Percentiles rank a stretch among this genome's conserved stretches.
phyloP scores from a whole-genome alignment of 2,888 invertebrate species.

The Metopia argyrocephala region DNA sequence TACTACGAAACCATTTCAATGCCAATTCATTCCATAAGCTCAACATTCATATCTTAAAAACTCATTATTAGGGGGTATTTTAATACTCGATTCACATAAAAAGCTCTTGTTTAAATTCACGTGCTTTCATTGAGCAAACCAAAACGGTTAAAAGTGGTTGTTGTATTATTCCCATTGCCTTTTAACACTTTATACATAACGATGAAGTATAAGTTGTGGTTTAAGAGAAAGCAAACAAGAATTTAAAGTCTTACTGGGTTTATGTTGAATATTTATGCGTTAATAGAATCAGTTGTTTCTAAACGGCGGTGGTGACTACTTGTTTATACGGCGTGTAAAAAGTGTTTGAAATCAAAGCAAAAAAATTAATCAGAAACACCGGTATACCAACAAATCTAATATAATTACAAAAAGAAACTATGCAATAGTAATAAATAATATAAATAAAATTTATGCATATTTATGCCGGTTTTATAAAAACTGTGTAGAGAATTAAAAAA shows the following conservation, averaged over 20 bases:
- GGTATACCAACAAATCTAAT: constrained; percentile 54
- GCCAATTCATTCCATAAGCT: background rate
- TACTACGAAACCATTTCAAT: constrained; percentile 13
- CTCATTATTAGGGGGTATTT: constrained; percentile 17
- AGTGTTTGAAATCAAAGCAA: constrained; percentile 3
- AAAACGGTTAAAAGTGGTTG: constrained; percentile 41
- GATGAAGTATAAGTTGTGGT: constrained; percentile 23
- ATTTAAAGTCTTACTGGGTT: constrained; percentile 23
- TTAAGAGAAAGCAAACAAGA: constrained; percentile 35
- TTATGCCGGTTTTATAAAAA: constrained; percentile 20
- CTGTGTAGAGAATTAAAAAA: constrained; percentile 4
- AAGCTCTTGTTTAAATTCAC: constrained; percentile 8
- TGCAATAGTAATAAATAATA: background rate
- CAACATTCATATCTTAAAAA: background rate
- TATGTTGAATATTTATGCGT: constrained; percentile 22
- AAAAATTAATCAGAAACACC: constrained; percentile 44
- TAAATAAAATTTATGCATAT: constrained; percentile 12
- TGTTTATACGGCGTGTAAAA: background rate
- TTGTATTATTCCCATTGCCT: background rate
- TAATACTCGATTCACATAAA: too few relatives aligned
- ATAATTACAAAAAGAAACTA: constrained; percentile 26
- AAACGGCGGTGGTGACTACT: constrained; percentile 48
- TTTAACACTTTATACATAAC: background rate
- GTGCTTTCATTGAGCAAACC: constrained; percentile 33
- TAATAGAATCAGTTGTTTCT: constrained; percentile 56